Conservation (phyloP, 2,797 vertebrate genomes). For the Prionace glauca region DNA sequence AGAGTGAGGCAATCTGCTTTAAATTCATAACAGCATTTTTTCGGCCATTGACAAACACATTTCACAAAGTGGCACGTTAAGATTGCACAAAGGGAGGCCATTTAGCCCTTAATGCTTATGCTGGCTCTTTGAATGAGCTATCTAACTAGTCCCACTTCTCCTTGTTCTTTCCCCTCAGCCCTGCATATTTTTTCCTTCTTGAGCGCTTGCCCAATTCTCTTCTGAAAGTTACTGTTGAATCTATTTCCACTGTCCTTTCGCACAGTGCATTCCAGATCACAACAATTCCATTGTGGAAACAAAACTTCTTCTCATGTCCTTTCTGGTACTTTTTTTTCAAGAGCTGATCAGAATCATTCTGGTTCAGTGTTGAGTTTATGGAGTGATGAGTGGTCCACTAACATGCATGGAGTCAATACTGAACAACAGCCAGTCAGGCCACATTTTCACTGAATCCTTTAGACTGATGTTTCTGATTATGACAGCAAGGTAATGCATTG, state of each 20-base stretch:
- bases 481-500: not conserved
- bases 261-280: not conserved
- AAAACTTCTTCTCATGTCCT: not conserved
- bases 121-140: not conserved
- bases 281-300: not conserved
- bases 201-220: not conserved
- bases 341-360: not conserved
- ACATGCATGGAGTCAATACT: not conserved
- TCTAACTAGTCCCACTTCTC: not conserved
- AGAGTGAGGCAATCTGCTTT: not conserved
- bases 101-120: not conserved
- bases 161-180: not conserved
- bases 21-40: not conserved
- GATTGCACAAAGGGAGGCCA: not conserved
- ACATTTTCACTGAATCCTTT: not conserved
- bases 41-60: not conserved
- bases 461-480: not conserved
- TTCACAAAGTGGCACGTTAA: not conserved
- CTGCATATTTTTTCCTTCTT: not conserved
- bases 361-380: not conserved
- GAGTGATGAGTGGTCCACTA: not conserved
- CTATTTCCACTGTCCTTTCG: not conserved
- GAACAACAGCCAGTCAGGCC: not conserved
- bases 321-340: not conserved
- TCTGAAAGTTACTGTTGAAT: not conserved